Evolutionary conservation across 2,113 vertebrate genomes (phyloP).

Genomic region (Bucco capensis): DNA sequence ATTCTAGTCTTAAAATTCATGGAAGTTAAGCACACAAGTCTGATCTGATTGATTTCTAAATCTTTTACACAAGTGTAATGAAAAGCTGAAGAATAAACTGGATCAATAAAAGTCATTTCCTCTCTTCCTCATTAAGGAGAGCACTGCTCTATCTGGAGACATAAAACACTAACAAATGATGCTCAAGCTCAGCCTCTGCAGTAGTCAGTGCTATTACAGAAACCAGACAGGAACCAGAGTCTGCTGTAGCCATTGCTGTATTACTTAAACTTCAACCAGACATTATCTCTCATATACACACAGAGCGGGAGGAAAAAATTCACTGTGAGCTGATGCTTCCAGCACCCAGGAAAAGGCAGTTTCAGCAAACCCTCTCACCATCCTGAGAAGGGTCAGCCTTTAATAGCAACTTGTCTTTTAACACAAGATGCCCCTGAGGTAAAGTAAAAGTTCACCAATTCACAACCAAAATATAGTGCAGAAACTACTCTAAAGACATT

Average conservation of each 20-base stretch:
- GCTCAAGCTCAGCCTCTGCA: background rate
- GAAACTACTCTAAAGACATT: background rate
- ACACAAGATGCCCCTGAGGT: background rate
- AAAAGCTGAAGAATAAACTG: background rate
- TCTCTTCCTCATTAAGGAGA: background rate
- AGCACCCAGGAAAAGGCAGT: background rate
- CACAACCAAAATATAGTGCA: background rate
- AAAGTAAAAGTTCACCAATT: background rate
- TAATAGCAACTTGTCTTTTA: background rate
- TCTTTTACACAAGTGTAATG: background rate
- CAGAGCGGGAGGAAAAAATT: background rate
- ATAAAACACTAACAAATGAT: background rate
- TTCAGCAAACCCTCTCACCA: background rate
- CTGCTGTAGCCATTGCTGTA: background rate
- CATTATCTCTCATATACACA: background rate
- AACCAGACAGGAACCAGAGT: background rate
- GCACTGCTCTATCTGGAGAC: background rate
- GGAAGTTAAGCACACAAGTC: background rate
- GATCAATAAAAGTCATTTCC: conserved; percentile 13
- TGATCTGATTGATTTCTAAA: background rate
- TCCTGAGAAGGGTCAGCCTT: background rate
- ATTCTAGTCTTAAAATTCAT: background rate
- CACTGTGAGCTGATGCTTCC: background rate
- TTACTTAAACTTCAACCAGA: background rate
- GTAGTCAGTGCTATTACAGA: background rate